Percentiles rank a stretch among this genome's conserved stretches.
Evolutionary conservation across 2,113 vertebrate species (phyloP).

Genomic region (Ciconia maguari): DNA sequence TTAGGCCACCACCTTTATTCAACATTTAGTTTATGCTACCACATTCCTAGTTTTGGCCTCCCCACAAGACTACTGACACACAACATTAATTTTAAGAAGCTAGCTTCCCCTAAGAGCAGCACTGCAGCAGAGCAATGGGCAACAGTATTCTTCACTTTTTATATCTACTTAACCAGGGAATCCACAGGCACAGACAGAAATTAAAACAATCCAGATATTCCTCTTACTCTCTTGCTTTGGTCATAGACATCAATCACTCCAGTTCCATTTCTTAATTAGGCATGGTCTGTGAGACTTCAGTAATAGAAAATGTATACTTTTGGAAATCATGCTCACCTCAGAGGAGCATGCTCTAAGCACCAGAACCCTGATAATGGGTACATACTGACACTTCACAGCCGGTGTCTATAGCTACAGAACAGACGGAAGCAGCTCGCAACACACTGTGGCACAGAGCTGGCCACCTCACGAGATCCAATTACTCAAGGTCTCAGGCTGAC

Average conservation of each 20-base stretch:
- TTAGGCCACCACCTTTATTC: not conserved
- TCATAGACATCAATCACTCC: not conserved
- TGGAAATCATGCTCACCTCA: not conserved
- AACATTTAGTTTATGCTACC: not conserved
- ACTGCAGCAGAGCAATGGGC: not conserved
- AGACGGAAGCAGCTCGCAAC: not conserved
- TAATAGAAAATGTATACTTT: accelerated
- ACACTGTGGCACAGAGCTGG: not conserved
- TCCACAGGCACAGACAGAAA: not conserved
- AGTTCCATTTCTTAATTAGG: not conserved
- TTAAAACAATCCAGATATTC: not conserved
- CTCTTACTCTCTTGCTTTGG: not conserved
- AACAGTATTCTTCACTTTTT: not conserved
- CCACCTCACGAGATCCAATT: not conserved
- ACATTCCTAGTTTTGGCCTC: not conserved
- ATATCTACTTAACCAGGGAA: not conserved
- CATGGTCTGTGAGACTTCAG: not conserved
- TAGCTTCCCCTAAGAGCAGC: not conserved
- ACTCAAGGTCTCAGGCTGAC: not conserved
- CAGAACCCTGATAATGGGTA: accelerated
- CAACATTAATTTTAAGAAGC: not conserved
- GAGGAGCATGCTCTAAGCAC: not conserved
- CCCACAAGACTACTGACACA: not conserved
- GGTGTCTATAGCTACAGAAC: accelerated
- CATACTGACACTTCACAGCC: not conserved